Percentiles rank a stretch among this genome's conserved stretches.
Evolutionary conservation across 1,140 invertebrate genomes (phyloP).

Genomic region (Capitella teleta): DNA sequence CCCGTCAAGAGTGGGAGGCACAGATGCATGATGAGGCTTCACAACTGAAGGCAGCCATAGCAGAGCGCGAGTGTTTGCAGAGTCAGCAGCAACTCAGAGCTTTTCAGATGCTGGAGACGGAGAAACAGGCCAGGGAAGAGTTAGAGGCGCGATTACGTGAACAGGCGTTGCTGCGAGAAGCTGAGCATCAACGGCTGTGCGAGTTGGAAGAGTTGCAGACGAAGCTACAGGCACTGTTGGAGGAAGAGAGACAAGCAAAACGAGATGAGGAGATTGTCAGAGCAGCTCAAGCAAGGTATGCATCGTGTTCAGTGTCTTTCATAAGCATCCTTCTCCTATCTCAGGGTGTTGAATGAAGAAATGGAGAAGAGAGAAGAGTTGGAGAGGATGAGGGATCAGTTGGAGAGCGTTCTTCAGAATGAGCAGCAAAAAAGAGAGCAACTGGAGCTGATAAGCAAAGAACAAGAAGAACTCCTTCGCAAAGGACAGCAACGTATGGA

Average conservation of each 20-base stretch:
- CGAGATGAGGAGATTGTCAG: slow-evolving; percentile 71
- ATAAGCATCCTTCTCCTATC: too few species aligned
- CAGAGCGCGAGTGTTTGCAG: too few species aligned
- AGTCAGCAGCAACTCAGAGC: too few species aligned
- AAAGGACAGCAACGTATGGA: too few species aligned
- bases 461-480: too few species aligned
- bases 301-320: too few species aligned
- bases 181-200: slow-evolving; percentile 57
- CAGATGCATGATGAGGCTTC: neutral
- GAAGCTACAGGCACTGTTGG: slow-evolving; percentile 56
- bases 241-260: slow-evolving; percentile 70
- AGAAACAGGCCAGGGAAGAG: slow-evolving; percentile 50
- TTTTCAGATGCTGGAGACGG: neutral
- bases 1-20: neutral
- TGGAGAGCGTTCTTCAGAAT: too few species aligned
- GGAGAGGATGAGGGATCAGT: too few species aligned
- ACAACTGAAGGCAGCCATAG: neutral
- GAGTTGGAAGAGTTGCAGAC: slow-evolving; percentile 58
- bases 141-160: slow-evolving; percentile 54
- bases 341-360: too few species aligned
- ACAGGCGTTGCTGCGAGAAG: slow-evolving; percentile 55
- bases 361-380: too few species aligned
- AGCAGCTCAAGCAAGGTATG: slow-evolving; percentile 54
- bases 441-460: too few species aligned
- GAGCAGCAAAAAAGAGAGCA: too few species aligned